Evolutionary conservation across 2,797 vertebrate species (phyloP).

Genomic region (Acipenser ruthenus): DNA sequence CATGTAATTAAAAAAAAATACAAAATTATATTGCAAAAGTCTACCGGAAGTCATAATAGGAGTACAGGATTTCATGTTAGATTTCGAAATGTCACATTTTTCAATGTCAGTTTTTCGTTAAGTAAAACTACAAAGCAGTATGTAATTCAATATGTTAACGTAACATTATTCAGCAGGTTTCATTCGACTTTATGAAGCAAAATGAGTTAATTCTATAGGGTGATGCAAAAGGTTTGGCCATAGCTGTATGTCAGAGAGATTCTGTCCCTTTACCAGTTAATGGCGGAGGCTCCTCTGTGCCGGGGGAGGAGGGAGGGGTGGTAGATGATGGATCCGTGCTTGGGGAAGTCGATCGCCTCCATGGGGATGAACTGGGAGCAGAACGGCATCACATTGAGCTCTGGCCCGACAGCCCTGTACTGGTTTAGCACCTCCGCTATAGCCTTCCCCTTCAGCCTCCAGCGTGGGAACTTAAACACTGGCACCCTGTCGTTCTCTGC

Average conservation of each 20-base stretch:
- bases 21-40: too few relatives aligned
- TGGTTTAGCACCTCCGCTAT: conserved; percentile 62
- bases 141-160: too few relatives aligned
- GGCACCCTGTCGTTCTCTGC: conserved; percentile 68
- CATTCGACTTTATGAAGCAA: too few relatives aligned
- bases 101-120: too few relatives aligned
- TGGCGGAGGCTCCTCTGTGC: conserved; percentile 75
- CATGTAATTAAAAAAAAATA: too few relatives aligned
- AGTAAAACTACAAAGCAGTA: too few relatives aligned
- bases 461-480: conserved; percentile 73
- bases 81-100: too few relatives aligned
- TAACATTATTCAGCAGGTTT: too few relatives aligned
- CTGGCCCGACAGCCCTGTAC: conserved; percentile 60
- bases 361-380: conserved; percentile 85
- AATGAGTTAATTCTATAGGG: not conserved
- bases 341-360: conserved; percentile 71
- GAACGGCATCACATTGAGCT: conserved; percentile 81
- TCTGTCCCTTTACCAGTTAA: conserved; percentile 66
- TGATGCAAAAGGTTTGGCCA: not conserved
- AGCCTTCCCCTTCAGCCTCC: conserved; percentile 67
- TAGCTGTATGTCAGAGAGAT: too few relatives aligned
- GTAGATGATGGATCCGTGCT: conserved; percentile 77
- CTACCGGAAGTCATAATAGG: too few relatives aligned
- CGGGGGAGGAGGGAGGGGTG: conserved; percentile 76
- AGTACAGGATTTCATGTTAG: too few relatives aligned